Evolutionary conservation across 2,113 vertebrate species (phyloP).

Genomic region (Pagrus major): DNA sequence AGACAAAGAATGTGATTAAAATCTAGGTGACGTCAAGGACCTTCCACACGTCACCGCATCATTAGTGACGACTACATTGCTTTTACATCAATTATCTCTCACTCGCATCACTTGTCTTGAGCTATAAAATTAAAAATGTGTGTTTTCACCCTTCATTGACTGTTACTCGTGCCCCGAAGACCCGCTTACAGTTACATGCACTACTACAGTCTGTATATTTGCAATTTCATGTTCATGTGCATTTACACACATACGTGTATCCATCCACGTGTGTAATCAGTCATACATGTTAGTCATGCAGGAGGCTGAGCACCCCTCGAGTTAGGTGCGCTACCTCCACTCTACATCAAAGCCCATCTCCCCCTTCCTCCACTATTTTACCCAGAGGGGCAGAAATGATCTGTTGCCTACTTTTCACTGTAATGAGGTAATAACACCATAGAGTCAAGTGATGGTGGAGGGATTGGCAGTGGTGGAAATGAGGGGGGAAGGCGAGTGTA

Average conservation of each 20-base stretch:
- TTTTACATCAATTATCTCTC: background rate
- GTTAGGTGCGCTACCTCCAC: conserved; percentile 44
- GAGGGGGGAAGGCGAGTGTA: background rate
- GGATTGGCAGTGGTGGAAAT: conserved; percentile 37
- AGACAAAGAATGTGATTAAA: background rate
- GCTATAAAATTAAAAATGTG: background rate
- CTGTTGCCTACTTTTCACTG: conserved; percentile 72
- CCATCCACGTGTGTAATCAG: conserved; percentile 51
- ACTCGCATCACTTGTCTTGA: background rate
- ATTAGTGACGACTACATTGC: background rate
- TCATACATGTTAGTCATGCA: conserved; percentile 70
- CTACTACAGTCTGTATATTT: background rate
- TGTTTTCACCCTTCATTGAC: background rate
- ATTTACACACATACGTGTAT: conserved; percentile 10
- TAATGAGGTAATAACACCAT: conserved; percentile 77
- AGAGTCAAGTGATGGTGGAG: conserved; percentile 50
- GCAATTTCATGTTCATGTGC: conserved; percentile 28
- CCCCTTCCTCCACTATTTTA: conserved; percentile 33
- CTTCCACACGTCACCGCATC: background rate
- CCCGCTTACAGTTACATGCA: conserved; percentile 21
- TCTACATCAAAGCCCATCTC: conserved; percentile 70
- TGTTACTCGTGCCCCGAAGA: background rate
- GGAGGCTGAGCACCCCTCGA: conserved; percentile 33
- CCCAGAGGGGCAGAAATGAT: conserved; percentile 68
- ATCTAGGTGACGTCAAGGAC: background rate